These are phyloP conservation scores for Amphibalanus amphitrite DNA, from an alignment of 1,140 invertebrate species.

Conservation along the genomic window DNA sequence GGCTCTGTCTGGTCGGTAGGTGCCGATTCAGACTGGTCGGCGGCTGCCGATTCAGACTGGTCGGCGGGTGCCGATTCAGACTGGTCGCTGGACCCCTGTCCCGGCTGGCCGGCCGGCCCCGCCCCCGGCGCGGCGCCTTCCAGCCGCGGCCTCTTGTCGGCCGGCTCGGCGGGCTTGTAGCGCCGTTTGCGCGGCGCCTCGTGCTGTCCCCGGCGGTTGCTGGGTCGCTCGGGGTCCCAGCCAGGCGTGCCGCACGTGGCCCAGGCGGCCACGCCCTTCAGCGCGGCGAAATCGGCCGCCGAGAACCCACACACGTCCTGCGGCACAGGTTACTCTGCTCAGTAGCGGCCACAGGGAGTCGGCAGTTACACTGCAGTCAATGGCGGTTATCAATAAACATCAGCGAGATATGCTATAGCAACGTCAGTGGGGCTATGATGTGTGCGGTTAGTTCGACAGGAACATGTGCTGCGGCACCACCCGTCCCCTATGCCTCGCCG, in stretches of 20 bases:
- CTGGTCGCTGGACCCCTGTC: too few relatives aligned
- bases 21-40: too few relatives aligned
- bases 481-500: too few relatives aligned
- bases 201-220: background rate
- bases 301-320: conserved; percentile 3
- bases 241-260: background rate
- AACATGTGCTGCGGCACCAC: background rate
- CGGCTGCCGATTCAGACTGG: too few relatives aligned
- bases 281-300: background rate
- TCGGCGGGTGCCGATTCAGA: too few relatives aligned
- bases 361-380: too few relatives aligned
- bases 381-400: too few relatives aligned
- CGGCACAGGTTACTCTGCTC: background rate
- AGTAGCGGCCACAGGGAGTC: background rate
- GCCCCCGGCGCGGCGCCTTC: background rate
- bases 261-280: background rate
- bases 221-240: background rate
- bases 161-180: background rate
- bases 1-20: too few relatives aligned
- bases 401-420: too few relatives aligned
- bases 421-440: too few relatives aligned
- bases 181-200: background rate
- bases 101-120: too few relatives aligned
- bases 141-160: background rate
- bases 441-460: background rate